A percentile compares a stretch with the other conserved stretches of the same genome.
Conservation (phyloP, 2,113 vertebrate species). For the Ascaphus truei region DNA sequence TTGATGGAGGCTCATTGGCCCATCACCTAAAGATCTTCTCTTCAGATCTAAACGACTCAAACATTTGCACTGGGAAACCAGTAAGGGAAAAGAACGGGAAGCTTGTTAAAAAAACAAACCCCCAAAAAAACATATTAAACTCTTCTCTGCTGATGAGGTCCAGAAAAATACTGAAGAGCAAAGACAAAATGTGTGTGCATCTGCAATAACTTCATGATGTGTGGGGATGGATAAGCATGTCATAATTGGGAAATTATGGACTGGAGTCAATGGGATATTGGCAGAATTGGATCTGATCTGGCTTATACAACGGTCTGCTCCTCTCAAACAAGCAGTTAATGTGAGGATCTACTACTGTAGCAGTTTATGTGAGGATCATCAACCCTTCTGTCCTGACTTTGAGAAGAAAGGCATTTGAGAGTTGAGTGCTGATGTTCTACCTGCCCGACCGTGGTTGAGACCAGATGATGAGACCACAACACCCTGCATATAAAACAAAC, state of each 20-base stretch:
- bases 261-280: background rate
- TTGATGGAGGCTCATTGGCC: background rate
- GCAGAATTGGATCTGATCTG: background rate
- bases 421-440: background rate
- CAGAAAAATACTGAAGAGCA: background rate
- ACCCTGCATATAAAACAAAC: background rate
- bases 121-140: background rate
- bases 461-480: background rate
- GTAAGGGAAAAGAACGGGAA: background rate
- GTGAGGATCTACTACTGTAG: background rate
- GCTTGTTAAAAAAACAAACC: background rate
- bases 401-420: background rate
- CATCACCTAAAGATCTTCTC: background rate
- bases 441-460: background rate
- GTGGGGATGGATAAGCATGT: background rate
- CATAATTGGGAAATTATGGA: background rate
- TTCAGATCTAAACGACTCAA: background rate
- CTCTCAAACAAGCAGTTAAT: too few relatives aligned
- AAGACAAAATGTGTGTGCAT: background rate
- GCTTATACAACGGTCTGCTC: background rate
- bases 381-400: background rate
- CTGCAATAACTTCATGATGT: slow-evolving; percentile 12
- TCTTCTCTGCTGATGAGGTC: background rate
- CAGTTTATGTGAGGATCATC: background rate
- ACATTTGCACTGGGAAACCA: background rate